Evolutionary conservation across 1,140 invertebrate genomes (phyloP).

Genomic region (Drosophila carrolli): DNA sequence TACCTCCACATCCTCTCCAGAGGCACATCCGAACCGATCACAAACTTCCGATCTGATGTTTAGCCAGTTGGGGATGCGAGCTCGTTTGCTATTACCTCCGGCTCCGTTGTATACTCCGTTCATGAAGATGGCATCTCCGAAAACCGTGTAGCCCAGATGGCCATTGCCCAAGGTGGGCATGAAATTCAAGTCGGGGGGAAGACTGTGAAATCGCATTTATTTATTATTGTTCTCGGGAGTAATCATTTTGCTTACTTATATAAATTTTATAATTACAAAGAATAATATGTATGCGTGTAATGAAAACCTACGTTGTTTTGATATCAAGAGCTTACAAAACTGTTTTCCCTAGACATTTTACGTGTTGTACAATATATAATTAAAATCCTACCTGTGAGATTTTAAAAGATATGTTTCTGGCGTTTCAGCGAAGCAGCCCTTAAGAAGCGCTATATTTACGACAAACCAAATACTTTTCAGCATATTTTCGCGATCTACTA

Average conservation of each 20-base stretch:
- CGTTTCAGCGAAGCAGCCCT: background rate
- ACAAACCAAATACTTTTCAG: conserved; percentile 7
- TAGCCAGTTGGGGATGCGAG: conserved; percentile 86
- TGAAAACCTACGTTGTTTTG: too few species aligned
- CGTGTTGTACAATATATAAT: too few species aligned
- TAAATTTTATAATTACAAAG: too few species aligned
- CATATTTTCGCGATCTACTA: conserved; percentile 26
- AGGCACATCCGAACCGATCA: conserved; percentile 38
- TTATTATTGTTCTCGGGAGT: too few species aligned
- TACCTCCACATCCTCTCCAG: conserved; percentile 43
- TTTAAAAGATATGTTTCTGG: conserved; percentile 26
- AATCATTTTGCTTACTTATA: background rate
- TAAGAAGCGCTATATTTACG: conserved; percentile 3
- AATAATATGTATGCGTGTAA: too few species aligned
- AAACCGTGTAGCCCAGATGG: conserved; percentile 86
- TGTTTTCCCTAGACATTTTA: background rate
- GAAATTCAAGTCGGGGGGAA: conserved; percentile 85
- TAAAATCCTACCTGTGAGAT: conserved; percentile 6
- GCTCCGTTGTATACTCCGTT: conserved; percentile 87
- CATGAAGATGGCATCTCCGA: conserved; percentile 86
- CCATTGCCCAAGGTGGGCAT: conserved; percentile 87
- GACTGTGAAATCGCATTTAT: conserved; percentile 60
- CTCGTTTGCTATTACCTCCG: conserved; percentile 85
- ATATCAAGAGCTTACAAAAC: too few species aligned
- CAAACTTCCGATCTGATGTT: conserved; percentile 83